Conservation (phyloP, 2,113 vertebrate species). For the Aramus guarauna region DNA sequence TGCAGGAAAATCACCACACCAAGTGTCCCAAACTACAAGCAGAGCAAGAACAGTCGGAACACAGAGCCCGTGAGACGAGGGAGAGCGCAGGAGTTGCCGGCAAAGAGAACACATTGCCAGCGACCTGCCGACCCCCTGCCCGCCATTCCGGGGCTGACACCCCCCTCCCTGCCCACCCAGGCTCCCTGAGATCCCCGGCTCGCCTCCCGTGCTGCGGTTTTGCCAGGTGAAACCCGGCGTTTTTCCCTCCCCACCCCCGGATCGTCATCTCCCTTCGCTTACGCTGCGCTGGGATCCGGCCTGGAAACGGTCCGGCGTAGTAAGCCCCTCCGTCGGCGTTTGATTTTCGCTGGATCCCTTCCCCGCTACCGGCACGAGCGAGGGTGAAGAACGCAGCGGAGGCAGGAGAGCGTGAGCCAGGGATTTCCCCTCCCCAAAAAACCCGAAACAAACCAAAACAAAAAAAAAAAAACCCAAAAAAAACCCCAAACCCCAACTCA, state of each 20-base stretch:
- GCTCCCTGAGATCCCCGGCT: neutral
- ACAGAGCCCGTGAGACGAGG: rapidly evolving
- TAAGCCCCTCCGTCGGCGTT: neutral
- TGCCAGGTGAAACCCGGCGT: rapidly evolving
- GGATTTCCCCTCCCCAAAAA: neutral
- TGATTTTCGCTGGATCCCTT: neutral
- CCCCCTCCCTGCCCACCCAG: neutral
- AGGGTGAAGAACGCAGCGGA: neutral
- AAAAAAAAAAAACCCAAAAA: no score
- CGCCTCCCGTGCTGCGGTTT: rapidly evolving
- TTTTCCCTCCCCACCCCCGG: neutral
- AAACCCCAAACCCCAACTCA: no score
- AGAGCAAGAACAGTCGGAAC: rapidly evolving
- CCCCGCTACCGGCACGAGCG: neutral
- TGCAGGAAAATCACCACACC: neutral
- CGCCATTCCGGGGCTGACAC: rapidly evolving
- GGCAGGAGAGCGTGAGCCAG: neutral
- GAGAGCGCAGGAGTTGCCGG: neutral
- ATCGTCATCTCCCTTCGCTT: neutral
- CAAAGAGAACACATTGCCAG: neutral
- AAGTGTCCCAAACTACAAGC: neutral
- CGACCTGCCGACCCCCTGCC: rapidly evolving
- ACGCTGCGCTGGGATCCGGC: neutral
- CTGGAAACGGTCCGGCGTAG: neutral
- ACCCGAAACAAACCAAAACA: no score